Conservation (phyloP, 1,140 invertebrate species). For the Rhyacophila brunnea region DNA sequence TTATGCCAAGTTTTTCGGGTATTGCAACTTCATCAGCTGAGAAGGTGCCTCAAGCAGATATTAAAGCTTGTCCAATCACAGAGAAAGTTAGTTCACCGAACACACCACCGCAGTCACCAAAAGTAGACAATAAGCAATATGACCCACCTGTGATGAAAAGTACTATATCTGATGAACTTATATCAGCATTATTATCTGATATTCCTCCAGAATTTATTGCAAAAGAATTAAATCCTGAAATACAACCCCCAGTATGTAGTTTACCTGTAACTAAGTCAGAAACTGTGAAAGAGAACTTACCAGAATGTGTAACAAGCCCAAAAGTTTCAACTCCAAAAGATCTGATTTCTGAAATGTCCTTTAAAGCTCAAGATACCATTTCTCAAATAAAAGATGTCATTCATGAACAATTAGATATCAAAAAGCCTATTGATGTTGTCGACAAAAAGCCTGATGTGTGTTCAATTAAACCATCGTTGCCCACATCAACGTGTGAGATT, state of each 20-base stretch:
- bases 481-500: no score
- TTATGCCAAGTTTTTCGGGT: no score
- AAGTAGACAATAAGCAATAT: no score
- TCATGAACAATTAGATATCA: not conserved
- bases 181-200: constrained; percentile 15
- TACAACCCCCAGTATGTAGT: not conserved
- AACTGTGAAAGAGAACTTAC: constrained; percentile 2
- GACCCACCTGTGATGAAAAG: not conserved
- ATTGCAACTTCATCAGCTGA: not conserved
- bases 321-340: no score
- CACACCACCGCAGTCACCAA: no score
- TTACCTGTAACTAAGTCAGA: constrained; percentile 6
- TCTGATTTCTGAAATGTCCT: not conserved
- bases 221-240: not conserved
- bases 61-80: no score
- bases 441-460: not conserved
- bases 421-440: not conserved
- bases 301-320: no score
- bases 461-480: no score
- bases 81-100: no score
- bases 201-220: constrained; percentile 11
- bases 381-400: no score
- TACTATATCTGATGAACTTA: constrained; percentile 21
- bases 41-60: no score
- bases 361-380: no score